A percentile compares a stretch with the other conserved stretches of the same genome.
phyloP scores from a whole-genome alignment of 2,113 vertebrate species.

The Pachycephala philippinensis region DNA sequence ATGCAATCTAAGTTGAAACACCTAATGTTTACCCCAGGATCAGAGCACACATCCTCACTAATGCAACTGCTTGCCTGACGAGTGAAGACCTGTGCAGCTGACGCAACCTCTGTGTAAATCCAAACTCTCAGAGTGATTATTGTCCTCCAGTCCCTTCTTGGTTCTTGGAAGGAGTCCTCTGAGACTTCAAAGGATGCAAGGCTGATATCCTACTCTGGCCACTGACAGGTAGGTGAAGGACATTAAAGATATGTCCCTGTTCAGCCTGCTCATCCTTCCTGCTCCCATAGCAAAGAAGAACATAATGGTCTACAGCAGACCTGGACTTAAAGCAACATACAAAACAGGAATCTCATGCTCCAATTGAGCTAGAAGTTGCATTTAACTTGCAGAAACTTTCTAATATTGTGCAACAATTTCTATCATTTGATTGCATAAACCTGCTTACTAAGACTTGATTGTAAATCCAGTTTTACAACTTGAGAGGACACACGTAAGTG shows the following conservation, averaged over 20 bases:
- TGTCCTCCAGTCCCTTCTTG: neutral
- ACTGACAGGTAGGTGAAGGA: neutral
- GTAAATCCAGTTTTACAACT: neutral
- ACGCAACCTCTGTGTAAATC: neutral
- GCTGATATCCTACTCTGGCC: neutral
- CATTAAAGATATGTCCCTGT: neutral
- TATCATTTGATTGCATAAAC: neutral
- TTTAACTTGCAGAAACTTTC: neutral
- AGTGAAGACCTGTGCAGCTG: neutral
- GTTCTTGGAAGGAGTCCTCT: neutral
- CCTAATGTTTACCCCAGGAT: neutral
- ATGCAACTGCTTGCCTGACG: neutral
- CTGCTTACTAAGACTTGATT: neutral
- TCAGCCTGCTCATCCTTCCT: neutral
- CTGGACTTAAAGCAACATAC: neutral
- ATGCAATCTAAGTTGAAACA: neutral
- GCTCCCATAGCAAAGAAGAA: neutral
- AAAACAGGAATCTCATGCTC: neutral
- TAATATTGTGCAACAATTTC: neutral
- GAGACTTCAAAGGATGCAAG: neutral
- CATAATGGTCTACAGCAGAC: neutral
- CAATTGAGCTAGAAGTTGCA: neutral
- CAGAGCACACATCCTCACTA: neutral
- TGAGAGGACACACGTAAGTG: neutral
- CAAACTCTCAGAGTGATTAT: neutral